These are phyloP conservation scores for Amblyteles armatorius DNA, from an alignment of 2,888 invertebrate genomes.

Conservation along the genomic window DNA sequence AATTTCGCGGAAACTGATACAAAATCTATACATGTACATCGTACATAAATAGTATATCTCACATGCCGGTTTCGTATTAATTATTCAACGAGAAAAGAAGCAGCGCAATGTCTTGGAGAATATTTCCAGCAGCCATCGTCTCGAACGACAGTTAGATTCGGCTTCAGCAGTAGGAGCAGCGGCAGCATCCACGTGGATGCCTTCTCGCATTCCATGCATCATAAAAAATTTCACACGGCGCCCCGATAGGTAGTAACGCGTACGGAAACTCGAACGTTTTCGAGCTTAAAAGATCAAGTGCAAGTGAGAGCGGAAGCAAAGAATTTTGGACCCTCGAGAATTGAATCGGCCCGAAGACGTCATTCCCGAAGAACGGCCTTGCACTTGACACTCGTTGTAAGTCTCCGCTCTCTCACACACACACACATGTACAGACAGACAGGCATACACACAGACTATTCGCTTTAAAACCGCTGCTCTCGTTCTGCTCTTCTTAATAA, in stretches of 20 bases:
- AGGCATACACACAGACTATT: neutral
- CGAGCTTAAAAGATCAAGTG: conserved; percentile 26
- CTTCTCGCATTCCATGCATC: conserved; percentile 33
- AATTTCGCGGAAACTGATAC: neutral
- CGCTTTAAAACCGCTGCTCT: neutral
- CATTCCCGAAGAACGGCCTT: conserved; percentile 33
- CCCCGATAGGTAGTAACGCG: conserved; percentile 56
- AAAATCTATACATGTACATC: neutral
- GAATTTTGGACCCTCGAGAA: conserved; percentile 45
- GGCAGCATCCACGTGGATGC: conserved; percentile 32
- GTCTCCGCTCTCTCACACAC: neutral
- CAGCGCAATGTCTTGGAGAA: conserved; percentile 15
- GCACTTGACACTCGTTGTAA: conserved; percentile 46
- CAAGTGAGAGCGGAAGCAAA: conserved; percentile 29
- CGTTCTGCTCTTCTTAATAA: conserved; percentile 38
- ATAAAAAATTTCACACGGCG: conserved; percentile 61
- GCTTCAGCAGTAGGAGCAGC: neutral
- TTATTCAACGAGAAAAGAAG: neutral
- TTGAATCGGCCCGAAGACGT: conserved; percentile 27
- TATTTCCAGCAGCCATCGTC: conserved; percentile 14
- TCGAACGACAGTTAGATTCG: conserved; percentile 1
- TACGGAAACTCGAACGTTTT: conserved; percentile 51
- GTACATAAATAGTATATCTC: neutral
- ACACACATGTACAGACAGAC: neutral
- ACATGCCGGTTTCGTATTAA: conserved; percentile 1